Evolutionary conservation across 2,113 vertebrate species (phyloP).

Genomic region (Crotalus horridus): DNA sequence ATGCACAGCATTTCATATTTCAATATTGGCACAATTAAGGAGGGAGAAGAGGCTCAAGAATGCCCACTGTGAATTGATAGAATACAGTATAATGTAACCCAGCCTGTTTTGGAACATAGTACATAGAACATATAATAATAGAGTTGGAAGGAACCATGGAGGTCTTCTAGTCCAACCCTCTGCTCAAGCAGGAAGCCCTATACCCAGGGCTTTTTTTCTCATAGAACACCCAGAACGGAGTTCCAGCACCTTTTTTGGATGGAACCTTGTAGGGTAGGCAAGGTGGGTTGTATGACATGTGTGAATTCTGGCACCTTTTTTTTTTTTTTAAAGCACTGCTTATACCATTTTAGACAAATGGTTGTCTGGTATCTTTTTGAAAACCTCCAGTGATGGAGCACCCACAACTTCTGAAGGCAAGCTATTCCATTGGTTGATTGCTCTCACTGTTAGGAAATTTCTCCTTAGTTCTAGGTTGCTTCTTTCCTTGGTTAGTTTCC

Average conservation of each 20-base stretch:
- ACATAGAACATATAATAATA: neutral
- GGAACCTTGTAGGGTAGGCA: too few relatives aligned
- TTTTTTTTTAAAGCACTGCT: too few relatives aligned
- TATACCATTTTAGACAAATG: neutral
- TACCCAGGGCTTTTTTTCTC: neutral
- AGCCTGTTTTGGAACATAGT: neutral
- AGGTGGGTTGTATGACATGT: too few relatives aligned
- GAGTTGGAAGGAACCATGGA: neutral
- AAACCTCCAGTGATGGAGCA: neutral
- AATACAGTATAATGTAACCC: neutral
- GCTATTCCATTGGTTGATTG: neutral
- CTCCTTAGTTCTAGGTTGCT: neutral
- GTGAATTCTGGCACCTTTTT: too few relatives aligned
- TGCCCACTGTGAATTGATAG: neutral
- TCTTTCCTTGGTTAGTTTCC: neutral
- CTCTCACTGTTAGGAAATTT: neutral
- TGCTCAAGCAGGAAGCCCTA: neutral
- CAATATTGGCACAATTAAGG: neutral
- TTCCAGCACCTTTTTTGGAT: too few relatives aligned
- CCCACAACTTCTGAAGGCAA: neutral
- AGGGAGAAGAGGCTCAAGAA: neutral
- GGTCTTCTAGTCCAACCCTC: neutral
- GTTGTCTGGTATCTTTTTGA: neutral
- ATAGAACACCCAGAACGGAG: too few relatives aligned
- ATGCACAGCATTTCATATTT: neutral